Evolutionary conservation across 2,113 vertebrate genomes (phyloP), one percentile per base, ranked within the genome.

Genomic region (Ageneiosus marmoratus): DNA sequence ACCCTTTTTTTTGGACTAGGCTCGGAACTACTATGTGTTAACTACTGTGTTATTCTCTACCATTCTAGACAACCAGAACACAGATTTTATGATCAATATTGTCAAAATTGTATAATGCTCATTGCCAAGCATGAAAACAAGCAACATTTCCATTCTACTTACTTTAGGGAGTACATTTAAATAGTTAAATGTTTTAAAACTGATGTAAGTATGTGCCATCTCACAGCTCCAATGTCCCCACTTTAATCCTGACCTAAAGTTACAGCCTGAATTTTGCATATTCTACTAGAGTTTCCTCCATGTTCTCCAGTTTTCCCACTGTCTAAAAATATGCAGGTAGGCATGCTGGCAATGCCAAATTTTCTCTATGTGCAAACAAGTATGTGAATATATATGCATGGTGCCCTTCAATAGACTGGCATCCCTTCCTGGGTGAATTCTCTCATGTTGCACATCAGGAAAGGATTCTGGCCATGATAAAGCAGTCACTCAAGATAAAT

Each of bases 61-160:
- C 8, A 84, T 85, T 85, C 86, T 78, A 84, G 78, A 90, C 70
- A 89, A 83, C 65, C 79, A 74, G 44, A 58, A 82, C 83, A 86
- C 80, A 85, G 81, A 84, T 88, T 88, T 88, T 73, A 87, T n/a
- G 88, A 89, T 92, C 89, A 88, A 88, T 89, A 84, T 84, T n/a
- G 15, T 70, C 50, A 79, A 85, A 77, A 51, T 91, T 92, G 82
- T 89, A 82, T 92, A 92, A 92, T 79, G 83, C 58, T 84, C 87
- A 83, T 87, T 84, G 86, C 41, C 75, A 75, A 29, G 65, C 78
- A 69, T 82, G 37, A 87, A 83, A 75, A 75, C 75, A 29, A 83
- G 86, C 80, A 74, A 79, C 84, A 37, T 90, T 92, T 90, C 87
- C 88, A 89, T 29, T 83, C 22, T 34, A 76, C 32, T 78, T 72